phyloP scores from a whole-genome alignment of 2,113 vertebrate genomes.

The Ptilorrhoa leucosticta region DNA sequence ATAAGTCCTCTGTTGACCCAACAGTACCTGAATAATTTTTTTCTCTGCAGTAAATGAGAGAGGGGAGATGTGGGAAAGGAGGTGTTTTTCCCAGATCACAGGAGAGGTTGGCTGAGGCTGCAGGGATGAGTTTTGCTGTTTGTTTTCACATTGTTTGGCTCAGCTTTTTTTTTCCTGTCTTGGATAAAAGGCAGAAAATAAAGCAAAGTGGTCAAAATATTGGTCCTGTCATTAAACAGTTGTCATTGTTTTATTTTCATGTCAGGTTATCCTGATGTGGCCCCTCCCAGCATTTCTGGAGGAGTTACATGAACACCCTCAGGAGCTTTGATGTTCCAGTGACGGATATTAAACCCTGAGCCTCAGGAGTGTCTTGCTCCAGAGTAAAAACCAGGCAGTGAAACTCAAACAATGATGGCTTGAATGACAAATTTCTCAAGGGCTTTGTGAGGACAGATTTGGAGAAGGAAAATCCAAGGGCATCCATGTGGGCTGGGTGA shows the following conservation, averaged over 20 bases:
- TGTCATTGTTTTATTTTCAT: neutral
- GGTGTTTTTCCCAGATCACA: neutral
- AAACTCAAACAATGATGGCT: neutral
- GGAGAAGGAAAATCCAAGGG: neutral
- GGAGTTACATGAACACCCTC: neutral
- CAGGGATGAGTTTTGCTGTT: neutral
- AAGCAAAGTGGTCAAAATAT: neutral
- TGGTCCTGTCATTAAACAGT: neutral
- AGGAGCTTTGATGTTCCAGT: neutral
- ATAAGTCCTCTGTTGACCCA: slow-evolving; percentile 12
- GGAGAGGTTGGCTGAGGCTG: neutral
- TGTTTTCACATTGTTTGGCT: neutral
- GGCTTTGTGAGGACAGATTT: neutral
- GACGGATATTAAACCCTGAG: neutral
- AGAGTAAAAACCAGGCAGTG: neutral
- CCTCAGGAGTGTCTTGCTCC: neutral
- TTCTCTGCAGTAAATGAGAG: neutral
- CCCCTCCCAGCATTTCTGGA: neutral
- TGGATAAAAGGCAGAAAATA: neutral
- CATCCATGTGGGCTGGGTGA: neutral
- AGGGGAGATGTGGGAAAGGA: neutral
- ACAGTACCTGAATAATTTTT: slow-evolving; percentile 20
- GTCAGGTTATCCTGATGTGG: neutral
- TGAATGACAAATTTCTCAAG: neutral
- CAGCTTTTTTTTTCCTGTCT: neutral